A percentile compares a stretch with the other conserved stretches of the same genome.
These are phyloP conservation scores for Chironomus striatipennis DNA, from an alignment of 1,140 invertebrate species.

Conservation along the genomic window DNA sequence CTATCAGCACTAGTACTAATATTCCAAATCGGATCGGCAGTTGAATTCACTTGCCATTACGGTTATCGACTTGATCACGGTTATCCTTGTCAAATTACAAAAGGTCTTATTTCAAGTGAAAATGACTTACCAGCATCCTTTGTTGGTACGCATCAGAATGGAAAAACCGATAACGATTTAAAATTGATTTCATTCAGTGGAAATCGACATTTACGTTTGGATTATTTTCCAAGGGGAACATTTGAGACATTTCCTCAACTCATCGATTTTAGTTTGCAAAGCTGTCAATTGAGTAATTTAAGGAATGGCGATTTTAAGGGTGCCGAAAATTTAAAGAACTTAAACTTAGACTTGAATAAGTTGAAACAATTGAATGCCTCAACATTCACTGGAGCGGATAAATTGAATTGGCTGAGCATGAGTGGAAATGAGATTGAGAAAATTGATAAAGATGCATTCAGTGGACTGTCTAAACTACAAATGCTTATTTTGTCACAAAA, in stretches of 20 bases:
- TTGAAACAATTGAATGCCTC: background rate
- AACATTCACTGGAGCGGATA: background rate
- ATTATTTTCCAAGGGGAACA: background rate
- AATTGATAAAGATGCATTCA: background rate
- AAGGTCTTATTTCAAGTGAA: background rate
- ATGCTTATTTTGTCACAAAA: constrained; percentile 14
- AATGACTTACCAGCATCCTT: constrained; percentile 10
- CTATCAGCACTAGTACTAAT: background rate
- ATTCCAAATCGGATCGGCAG: background rate
- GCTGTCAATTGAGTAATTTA: background rate
- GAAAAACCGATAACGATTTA: constrained; percentile 1
- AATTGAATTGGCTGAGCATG: background rate
- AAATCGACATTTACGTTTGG: background rate
- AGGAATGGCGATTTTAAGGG: background rate
- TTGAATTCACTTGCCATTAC: background rate
- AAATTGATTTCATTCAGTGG: constrained; percentile 11
- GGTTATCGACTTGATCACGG: constrained; percentile 1
- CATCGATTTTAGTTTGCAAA: constrained; percentile 11
- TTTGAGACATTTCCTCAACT: background rate
- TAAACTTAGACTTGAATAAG: background rate
- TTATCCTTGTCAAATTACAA: constrained; percentile 17
- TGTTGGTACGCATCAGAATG: background rate
- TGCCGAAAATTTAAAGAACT: constrained; percentile 1
- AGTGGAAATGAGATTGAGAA: background rate
- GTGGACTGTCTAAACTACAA: background rate